Evolutionary conservation across 2,113 vertebrate genomes (phyloP).

Genomic region (Phodopus roborovskii): DNA sequence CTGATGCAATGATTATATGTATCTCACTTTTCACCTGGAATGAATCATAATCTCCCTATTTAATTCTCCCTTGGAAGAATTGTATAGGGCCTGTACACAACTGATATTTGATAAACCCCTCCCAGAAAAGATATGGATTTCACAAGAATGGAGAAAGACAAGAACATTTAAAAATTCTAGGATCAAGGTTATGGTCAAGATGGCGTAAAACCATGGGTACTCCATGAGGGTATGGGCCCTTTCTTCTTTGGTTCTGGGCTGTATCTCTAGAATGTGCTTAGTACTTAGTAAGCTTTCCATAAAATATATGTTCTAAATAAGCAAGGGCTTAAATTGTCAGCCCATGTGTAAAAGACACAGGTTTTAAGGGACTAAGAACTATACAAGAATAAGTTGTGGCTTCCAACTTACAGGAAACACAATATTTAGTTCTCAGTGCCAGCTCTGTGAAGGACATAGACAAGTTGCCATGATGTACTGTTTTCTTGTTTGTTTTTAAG

Average conservation of each 20-base stretch:
- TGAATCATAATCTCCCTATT: constrained; percentile 42
- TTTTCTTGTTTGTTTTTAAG: background rate
- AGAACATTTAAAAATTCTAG: constrained; percentile 6
- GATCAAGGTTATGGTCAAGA: background rate
- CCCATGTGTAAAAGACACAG: background rate
- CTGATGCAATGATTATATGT: constrained; percentile 10
- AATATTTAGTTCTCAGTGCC: background rate
- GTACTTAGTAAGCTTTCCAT: background rate
- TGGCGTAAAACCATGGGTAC: background rate
- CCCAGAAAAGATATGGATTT: constrained; percentile 27
- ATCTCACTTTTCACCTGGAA: constrained; percentile 33
- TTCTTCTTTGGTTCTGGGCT: background rate
- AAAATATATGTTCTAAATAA: background rate
- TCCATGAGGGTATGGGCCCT: background rate
- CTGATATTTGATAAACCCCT: background rate
- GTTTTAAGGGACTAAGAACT: constrained; percentile 32
- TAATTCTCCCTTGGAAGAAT: constrained; percentile 55
- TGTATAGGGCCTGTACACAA: background rate
- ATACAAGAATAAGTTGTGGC: background rate
- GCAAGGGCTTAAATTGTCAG: background rate
- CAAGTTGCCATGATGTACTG: background rate
- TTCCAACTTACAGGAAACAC: background rate
- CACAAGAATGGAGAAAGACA: background rate
- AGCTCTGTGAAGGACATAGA: background rate
- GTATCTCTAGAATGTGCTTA: background rate